These are phyloP conservation scores for Drosophila picticornis DNA, from an alignment of 2,888 invertebrate genomes.

Conservation along the genomic window DNA sequence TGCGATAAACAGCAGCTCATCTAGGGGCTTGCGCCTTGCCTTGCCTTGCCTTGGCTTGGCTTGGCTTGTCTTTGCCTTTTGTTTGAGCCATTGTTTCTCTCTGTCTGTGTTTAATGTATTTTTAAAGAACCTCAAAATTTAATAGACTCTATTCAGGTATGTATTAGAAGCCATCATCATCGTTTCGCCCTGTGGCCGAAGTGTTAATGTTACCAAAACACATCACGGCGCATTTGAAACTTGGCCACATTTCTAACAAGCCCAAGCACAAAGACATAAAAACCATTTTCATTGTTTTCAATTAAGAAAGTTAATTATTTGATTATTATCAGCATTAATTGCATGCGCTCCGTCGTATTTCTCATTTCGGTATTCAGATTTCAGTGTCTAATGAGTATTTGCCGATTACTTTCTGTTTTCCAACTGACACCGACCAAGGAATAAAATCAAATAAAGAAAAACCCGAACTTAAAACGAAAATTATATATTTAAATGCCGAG, in stretches of 20 bases:
- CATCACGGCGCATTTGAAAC: conserved; percentile 34
- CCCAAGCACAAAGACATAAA: conserved; percentile 51
- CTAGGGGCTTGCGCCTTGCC: not conserved
- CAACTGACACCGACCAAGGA: conserved; percentile 17
- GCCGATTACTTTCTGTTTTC: conserved; percentile 58
- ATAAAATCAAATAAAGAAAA: not conserved
- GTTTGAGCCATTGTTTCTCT: conserved; percentile 29
- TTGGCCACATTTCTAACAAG: conserved; percentile 8
- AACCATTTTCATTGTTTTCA: conserved; percentile 82
- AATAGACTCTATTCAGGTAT: conserved; percentile 64
- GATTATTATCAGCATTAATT: conserved; percentile 83
- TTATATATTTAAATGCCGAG: conserved; percentile 53
- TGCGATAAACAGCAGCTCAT: conserved; percentile 49
- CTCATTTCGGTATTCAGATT: conserved; percentile 33
- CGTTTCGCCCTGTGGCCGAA: conserved; percentile 31
- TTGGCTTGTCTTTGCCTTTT: conserved; percentile 19
- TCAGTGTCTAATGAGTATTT: conserved; percentile 48
- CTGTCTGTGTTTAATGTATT: conserved; percentile 64
- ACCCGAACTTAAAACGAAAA: conserved; percentile 24
- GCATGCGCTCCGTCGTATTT: conserved; percentile 51
- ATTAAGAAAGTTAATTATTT: conserved; percentile 84
- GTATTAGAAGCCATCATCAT: conserved; percentile 29
- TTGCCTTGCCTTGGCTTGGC: not conserved
- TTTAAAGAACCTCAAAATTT: conserved; percentile 74
- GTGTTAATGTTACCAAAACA: conserved; percentile 81